Evolutionary conservation across 2,113 vertebrate genomes (phyloP), one percentile per base, ranked within the genome.

Genomic region (Vulpes ferrilata): DNA sequence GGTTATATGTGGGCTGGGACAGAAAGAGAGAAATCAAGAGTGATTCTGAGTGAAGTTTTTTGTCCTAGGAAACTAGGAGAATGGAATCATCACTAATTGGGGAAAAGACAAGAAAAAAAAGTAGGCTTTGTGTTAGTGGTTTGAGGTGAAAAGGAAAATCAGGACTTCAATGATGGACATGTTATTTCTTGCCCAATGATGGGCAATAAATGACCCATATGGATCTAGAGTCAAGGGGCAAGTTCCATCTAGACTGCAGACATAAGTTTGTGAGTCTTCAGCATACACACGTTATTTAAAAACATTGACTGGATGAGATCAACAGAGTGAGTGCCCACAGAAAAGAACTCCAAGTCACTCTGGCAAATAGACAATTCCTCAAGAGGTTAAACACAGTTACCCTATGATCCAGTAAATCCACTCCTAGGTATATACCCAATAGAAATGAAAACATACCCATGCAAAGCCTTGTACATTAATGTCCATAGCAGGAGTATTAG

Each of bases 331-430:
- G 3, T n/a, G 7, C 13, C 35, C 48, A 65, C 0, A 86, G 38
- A 35, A 65, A 78, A 69, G 25, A 91, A 27, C 74, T 76, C 16
- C 22, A 92, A 96, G 38, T 8, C 38, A 16, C 22, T 71, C 69
- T 84, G n/a, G 32, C 85, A 93, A 79, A 89, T 5, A 89, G 19
- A 23, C 81, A 97, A 53, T 85, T 88, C n/a, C 43, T 79, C 19
- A 82, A 90, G 65, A 60, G 35, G 19, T 78, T 88, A 80, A 59
- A 71, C 35, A 25, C 19, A 91, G 32, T 64, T 82, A 76, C 12
- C 22, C 16, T n/a, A 48, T 64, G 55, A 90, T 51, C 53, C 16
- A 62, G 7, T 8, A 81, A 65, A 65, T 89, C 38, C 12, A 87
- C 48, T 87, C 15, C 15, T 81, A 67, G 13, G 25, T 43, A 85